Conservation (phyloP, 2,888 invertebrate species). For the Troides aeacus region DNA sequence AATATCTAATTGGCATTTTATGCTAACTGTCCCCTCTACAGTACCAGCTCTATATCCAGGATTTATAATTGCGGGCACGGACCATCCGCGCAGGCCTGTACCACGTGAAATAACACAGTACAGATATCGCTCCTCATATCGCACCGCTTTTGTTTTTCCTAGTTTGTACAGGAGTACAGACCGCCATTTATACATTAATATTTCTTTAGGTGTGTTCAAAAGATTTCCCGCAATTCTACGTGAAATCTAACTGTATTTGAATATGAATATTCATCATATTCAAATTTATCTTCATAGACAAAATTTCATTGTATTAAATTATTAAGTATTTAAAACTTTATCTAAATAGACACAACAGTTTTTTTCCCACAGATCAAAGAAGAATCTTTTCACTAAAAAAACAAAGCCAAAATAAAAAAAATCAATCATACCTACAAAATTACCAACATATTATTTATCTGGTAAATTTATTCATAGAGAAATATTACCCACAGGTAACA, state of each 20-base stretch:
- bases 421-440: too few relatives aligned
- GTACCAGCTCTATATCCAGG: slow-evolving; percentile 35
- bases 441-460: too few relatives aligned
- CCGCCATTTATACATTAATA: slow-evolving; percentile 21
- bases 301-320: too few relatives aligned
- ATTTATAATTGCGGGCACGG: slow-evolving; percentile 51
- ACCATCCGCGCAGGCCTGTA: slow-evolving; percentile 60
- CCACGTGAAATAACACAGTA: slow-evolving; percentile 67
- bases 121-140: slow-evolving; percentile 51
- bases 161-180: slow-evolving; percentile 24
- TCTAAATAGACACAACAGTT: too few relatives aligned
- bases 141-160: slow-evolving; percentile 37
- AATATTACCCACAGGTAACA: too few relatives aligned
- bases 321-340: too few relatives aligned
- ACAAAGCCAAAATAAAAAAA: too few relatives aligned
- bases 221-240: background rate
- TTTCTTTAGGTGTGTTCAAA: slow-evolving; percentile 18
- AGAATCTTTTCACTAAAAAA: too few relatives aligned
- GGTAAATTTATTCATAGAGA: too few relatives aligned
- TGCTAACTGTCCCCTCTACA: slow-evolving; percentile 27
- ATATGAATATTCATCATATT: too few relatives aligned
- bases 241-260: background rate
- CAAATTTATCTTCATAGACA: too few relatives aligned
- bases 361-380: too few relatives aligned
- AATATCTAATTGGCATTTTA: background rate